Base-by-base conservation (phyloP, 2,888 invertebrate genomes). In the Cecidostiba fungosa region DNA sequence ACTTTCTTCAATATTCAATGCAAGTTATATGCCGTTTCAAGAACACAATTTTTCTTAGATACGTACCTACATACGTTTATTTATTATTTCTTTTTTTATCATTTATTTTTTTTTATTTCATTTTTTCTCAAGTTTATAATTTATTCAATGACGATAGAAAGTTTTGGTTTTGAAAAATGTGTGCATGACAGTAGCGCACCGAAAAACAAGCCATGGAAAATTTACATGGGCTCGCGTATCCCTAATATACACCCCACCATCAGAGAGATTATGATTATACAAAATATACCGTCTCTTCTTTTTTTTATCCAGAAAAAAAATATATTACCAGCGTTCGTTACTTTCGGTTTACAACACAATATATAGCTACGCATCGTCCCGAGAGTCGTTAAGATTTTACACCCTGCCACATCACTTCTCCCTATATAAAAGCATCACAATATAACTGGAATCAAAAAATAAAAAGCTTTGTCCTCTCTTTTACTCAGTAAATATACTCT, bases 11-110 rank as follows among this genome's bases (percentile, higher is more conserved):
- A 32, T n/a, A 50, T 59, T 36, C 32, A 69, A 54, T 47, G n/a
- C n/a, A n/a, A n/a, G n/a, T n/a, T n/a, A n/a, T n/a, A n/a, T 66
- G 39, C 39, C 77, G 29, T 26, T 66, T 39, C 54, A n/a, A 77
- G 77, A 82, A 82, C 77, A 77, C 77, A 82, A 77, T 82, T 69
- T 82, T 76, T 77, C 26, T 70, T 77, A 82, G 77, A 54, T 43
- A 10, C 23, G 54, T 8, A n/a, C 43, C 19, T 29, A 29, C 76
- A 82, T 32, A 36, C 47, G 66, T 82, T 82, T 50, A 23, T 32
- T 66, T 14, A 1, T 43, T 26, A 12, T 43, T 77, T 72, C 12
- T 47, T 73, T 23, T 47, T 70, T 78, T 32, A 16, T 36, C 23
- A 26, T 73, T 62, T n/a, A n/a, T 23, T 47, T 16, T 29, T 50